Conservation (phyloP, 2,113 vertebrate genomes). For the Halichoeres trimaculatus region DNA sequence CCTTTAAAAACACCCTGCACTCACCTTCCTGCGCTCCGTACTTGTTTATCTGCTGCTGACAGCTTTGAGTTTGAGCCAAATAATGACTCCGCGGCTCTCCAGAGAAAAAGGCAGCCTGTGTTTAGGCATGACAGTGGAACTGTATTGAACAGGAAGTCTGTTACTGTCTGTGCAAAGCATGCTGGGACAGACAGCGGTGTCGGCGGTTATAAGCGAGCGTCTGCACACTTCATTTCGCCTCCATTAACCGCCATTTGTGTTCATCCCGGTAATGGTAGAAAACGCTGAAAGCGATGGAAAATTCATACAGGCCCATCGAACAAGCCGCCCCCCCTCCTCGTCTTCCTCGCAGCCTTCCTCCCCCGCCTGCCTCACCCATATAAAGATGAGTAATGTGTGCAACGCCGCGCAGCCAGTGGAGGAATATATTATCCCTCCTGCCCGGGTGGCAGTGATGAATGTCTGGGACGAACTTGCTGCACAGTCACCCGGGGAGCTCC, state of each 20-base stretch:
- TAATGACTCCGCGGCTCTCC: slow-evolving; percentile 17
- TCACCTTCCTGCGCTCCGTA: background rate
- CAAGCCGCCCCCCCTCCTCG: background rate
- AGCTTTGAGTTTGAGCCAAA: slow-evolving; percentile 2
- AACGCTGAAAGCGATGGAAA: slow-evolving; percentile 53
- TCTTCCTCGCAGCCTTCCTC: background rate
- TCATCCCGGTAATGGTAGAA: slow-evolving; percentile 39
- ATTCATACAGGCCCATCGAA: slow-evolving; percentile 39
- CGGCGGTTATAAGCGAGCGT: background rate
- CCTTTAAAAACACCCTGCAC: background rate
- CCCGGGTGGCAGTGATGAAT: slow-evolving; percentile 75
- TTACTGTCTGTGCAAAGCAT: background rate
- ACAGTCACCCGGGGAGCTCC: slow-evolving; percentile 59
- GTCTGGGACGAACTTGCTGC: slow-evolving; percentile 45
- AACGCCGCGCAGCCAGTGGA: slow-evolving; percentile 24
- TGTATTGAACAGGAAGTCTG: background rate
- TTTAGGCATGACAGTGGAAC: background rate
- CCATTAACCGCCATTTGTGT: slow-evolving; percentile 59
- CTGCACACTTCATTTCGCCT: background rate
- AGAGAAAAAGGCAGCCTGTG: background rate
- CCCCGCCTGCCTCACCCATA: slow-evolving; percentile 15
- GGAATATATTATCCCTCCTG: slow-evolving; percentile 67
- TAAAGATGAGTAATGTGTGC: slow-evolving; percentile 72
- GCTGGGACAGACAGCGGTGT: background rate
- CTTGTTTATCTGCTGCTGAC: slow-evolving; percentile 6